Base-by-base conservation (phyloP, 2,888 invertebrate genomes). In the Drosophila mulleri region DNA sequence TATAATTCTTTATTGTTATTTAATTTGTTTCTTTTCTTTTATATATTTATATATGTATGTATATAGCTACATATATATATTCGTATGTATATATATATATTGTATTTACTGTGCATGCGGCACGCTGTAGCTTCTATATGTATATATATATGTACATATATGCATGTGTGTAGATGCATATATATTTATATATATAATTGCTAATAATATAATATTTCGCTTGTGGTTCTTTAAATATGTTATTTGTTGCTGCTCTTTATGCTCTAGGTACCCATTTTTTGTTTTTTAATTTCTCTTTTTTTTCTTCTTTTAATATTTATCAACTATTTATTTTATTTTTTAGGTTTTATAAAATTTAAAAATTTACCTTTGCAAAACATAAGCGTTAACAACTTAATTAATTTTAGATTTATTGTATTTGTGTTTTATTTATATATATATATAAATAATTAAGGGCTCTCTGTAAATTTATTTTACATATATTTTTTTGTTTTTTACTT, bases 1-100 rank as follows among this genome's bases (percentile, higher is more conserved):
- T 86, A 89, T 89, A 87, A 77, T 89, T 90, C 89, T 86, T 86
- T 86, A 90, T 86, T 90, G 89, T 88, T 84, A 89, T 89, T 89
- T 89, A 78, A 67, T 82, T 76, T 78, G 60, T 71, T 62, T 61
- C 54, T 37, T 58, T 35, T 63, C 54, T 64, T 39, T n/a, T n/a
- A n/a, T n/a, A n/a, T n/a, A n/a, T n/a, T n/a, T n/a, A n/a, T n/a
- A 54, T 53, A 56, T 63, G 37, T 68, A 67, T 62, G 56, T 63
- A 41, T 68, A 67, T 62, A 59, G 9, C 52, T 67, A 54, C 59
- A 66, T 61, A 57, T 57, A 48, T 66, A 41, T 59, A 48, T 57
- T 29, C 59, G 44, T 42, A 32, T 56, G 20, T 32, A 5, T 69
- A 56, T 54, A 29, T 44, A 7, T 70, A 53, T 5, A 53, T 53